These are phyloP conservation scores for Hycleus cichorii DNA, from an alignment of 1,140 invertebrate species.

Conservation along the genomic window DNA sequence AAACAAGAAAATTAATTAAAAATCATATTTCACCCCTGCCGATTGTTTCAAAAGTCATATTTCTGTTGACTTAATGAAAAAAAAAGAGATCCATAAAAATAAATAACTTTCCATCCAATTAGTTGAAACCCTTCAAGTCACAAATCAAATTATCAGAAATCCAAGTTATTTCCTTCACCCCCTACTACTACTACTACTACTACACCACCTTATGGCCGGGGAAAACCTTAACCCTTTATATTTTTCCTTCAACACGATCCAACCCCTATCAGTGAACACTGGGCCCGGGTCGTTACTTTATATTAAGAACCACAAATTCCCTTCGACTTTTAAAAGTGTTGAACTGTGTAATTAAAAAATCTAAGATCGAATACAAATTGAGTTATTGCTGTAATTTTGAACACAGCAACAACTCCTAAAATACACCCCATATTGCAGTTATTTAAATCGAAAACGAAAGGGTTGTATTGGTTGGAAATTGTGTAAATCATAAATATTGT, in stretches of 20 bases:
- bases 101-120: constrained; percentile 22
- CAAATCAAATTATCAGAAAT: constrained; percentile 25
- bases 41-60: no score
- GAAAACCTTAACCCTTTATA: background rate
- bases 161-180: no score
- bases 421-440: no score
- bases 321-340: constrained; percentile 18
- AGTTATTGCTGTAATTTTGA: constrained; percentile 30
- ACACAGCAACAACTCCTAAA: background rate
- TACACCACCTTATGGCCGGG: no score
- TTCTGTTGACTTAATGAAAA: no score
- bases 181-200: no score
- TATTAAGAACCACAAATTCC: background rate
- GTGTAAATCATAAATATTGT: no score
- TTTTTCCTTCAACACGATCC: background rate
- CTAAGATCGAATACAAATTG: constrained; percentile 32
- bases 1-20: no score
- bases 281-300: background rate
- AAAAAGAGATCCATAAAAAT: background rate
- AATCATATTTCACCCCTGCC: no score
- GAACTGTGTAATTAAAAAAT: constrained; percentile 31
- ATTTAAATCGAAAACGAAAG: no score
- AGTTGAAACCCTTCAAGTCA: constrained; percentile 18
- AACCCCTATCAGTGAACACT: constrained; percentile 8
- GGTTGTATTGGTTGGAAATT: no score